Evolutionary conservation across 2,113 vertebrate species (phyloP), one percentile per base, ranked within the genome.

Genomic region (Platycercus adscitus): DNA sequence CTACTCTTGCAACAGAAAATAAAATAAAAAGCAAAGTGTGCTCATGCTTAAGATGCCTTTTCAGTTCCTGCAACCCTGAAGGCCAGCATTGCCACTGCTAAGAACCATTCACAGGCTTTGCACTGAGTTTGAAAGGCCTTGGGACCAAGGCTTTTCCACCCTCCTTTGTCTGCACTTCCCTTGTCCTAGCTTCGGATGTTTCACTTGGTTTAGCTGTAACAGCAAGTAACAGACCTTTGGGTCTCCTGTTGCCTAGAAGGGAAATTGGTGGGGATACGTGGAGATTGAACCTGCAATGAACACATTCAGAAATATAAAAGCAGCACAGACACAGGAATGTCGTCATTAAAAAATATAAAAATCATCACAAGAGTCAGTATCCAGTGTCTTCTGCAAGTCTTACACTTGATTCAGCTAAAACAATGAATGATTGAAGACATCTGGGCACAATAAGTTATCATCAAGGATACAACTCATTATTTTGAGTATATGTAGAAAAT

Each of bases 201-300:
- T 69, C 69, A 35, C 44, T 84, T 11, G 16, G 31, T 77, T 39
- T 14, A 70, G 41, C 69, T 39, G 7, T 7, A 78, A 53, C 16
- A 84, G 61, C 61, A 85, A 89, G 25, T 5, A 58, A 52, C 28
- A 73, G 37, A 86, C 6, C 19, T 81, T 28, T 68, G 7, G 13
- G 41, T 23, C 25, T 66, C 26, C 46, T 0, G 0, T 16, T 43
- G 13, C 18, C 43, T 37, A 39, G 41, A 66, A 66, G 6, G 46
- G 13, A 71, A 91, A 75, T 35, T 0, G 0, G 63, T 80, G 47
- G 33, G 77, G 73, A 71, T 33, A 53, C 5, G 16, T 0, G 0
- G 69, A 16, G 4, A 81, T 35, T 13, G 7, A 89, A 50, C 28
- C 35, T n/a, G 35, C 7, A 64, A 25, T 25, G 37, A n/a, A 61